Evolutionary conservation across 2,888 invertebrate species (phyloP).

Genomic region (Nomada flava): DNA sequence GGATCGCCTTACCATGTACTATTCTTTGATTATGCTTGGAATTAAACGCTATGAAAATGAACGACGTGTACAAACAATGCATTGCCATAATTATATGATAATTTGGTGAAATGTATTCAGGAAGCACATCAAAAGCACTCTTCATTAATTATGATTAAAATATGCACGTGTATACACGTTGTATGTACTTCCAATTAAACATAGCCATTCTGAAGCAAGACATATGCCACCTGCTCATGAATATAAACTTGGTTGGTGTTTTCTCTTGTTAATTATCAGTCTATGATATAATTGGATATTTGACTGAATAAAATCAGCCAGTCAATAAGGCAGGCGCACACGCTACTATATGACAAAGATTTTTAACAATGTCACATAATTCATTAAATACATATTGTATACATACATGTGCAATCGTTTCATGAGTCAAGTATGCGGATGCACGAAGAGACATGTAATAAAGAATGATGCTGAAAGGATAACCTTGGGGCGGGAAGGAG

Average conservation of each 20-base stretch:
- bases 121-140: constrained; percentile 48
- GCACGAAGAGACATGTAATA: constrained; percentile 38
- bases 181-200: constrained; percentile 45
- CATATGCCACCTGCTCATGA: constrained; percentile 66
- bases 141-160: constrained; percentile 42
- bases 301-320: constrained; percentile 70
- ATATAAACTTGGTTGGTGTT: constrained; percentile 69
- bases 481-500: background rate
- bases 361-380: constrained; percentile 27
- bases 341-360: constrained; percentile 69
- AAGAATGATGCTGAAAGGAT: constrained; percentile 30
- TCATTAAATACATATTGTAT: constrained; percentile 1
- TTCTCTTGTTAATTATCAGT: constrained; percentile 76
- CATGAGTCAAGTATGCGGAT: constrained; percentile 23
- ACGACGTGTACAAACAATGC: background rate
- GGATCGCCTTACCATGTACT: background rate
- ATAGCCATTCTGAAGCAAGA: constrained; percentile 59
- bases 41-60: constrained; percentile 2
- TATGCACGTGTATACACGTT: constrained; percentile 34
- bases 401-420: constrained; percentile 26
- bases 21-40: constrained; percentile 2
- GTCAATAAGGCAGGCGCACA: constrained; percentile 67
- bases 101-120: constrained; percentile 42
- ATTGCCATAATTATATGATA: constrained; percentile 6
- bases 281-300: constrained; percentile 78